Evolutionary conservation across 2,113 vertebrate genomes (phyloP).

Genomic region (Tautogolabrus adspersus): DNA sequence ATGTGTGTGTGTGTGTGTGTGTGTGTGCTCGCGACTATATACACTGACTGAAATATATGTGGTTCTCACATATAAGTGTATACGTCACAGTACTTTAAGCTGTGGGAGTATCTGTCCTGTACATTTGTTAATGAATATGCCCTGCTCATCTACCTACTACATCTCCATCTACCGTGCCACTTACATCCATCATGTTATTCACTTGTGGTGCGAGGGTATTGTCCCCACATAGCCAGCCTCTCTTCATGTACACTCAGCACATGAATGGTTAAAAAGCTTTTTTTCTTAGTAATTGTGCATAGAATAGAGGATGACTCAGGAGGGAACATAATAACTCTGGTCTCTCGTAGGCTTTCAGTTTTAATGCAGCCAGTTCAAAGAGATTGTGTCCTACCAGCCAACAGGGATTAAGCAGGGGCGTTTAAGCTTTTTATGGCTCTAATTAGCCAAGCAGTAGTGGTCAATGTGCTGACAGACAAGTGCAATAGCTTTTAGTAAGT

Average conservation of each 20-base stretch:
- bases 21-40: constrained; percentile 36
- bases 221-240: constrained; percentile 49
- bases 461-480: constrained; percentile 6
- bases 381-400: constrained; percentile 39
- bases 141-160: constrained; percentile 19
- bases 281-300: constrained; percentile 71
- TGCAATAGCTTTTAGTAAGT: constrained; percentile 1
- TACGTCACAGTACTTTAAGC: constrained; percentile 43
- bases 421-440: constrained; percentile 43
- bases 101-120: constrained; percentile 59
- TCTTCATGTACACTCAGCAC: constrained; percentile 52
- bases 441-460: constrained; percentile 10
- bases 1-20: constrained; percentile 37
- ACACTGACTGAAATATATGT: constrained; percentile 55
- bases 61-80: constrained; percentile 50
- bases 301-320: constrained; percentile 77
- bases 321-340: constrained; percentile 68
- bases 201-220: constrained; percentile 50
- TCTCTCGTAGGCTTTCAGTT: constrained; percentile 59
- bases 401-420: constrained; percentile 29
- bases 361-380: constrained; percentile 60
- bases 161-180: constrained; percentile 29
- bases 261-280: constrained; percentile 64
- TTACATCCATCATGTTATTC: constrained; percentile 60
- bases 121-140: constrained; percentile 29